phyloP scores from a whole-genome alignment of 1,140 invertebrate genomes.

The Mamestra configurata region DNA sequence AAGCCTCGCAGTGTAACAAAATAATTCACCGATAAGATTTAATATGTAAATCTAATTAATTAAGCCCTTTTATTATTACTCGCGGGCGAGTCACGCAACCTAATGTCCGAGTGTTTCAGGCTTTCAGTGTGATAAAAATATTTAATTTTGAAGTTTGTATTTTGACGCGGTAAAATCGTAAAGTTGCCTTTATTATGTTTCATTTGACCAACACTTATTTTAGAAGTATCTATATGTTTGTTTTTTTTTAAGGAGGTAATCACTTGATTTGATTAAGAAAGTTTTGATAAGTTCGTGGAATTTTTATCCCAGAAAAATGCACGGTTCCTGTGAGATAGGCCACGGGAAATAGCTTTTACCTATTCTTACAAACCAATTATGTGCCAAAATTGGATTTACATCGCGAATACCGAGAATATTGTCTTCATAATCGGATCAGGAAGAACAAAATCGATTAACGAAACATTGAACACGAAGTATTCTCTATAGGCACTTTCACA shows the following conservation, averaged over 20 bases:
- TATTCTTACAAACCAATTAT: too few species aligned
- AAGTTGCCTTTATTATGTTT: too few species aligned
- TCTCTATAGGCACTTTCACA: background rate
- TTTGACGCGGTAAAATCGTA: background rate
- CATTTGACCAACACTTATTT: too few species aligned
- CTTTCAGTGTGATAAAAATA: constrained; percentile 6
- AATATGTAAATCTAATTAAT: constrained; percentile 38
- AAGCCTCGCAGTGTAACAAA: background rate
- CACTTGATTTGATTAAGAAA: too few species aligned
- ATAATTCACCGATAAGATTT: constrained; percentile 29
- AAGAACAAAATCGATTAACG: background rate
- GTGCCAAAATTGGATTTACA: background rate
- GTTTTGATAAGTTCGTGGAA: too few species aligned
- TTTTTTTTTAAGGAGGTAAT: too few species aligned
- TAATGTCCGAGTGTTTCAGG: constrained; percentile 1
- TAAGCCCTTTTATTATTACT: constrained; percentile 23
- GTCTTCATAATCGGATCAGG: background rate
- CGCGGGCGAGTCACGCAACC: background rate
- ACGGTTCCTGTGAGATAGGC: too few species aligned
- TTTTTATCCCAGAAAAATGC: too few species aligned
- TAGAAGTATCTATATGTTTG: too few species aligned
- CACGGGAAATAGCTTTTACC: too few species aligned
- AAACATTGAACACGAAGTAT: background rate
- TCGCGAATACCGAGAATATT: background rate
- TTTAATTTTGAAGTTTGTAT: background rate